A percentile compares a stretch with the other conserved stretches of the same genome.
These are phyloP conservation scores for Frankliniella fusca DNA, from an alignment of 2,888 invertebrate genomes.

Conservation along the genomic window DNA sequence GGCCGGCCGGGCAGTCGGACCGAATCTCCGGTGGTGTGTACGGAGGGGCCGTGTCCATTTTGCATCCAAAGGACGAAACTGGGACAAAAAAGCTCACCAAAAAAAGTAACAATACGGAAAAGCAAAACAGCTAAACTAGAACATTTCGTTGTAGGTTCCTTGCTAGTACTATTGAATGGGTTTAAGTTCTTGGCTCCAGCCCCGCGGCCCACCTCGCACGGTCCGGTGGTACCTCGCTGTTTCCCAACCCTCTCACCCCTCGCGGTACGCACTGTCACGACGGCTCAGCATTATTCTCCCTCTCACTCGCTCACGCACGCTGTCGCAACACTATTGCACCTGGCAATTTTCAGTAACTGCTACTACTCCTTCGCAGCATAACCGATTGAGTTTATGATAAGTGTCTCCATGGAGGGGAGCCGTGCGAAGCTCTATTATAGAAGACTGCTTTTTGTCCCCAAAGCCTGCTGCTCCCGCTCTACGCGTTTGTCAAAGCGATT, in stretches of 20 bases:
- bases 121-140: too few relatives aligned
- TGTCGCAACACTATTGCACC: slow-evolving; percentile 11
- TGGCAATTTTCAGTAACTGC: slow-evolving; percentile 24
- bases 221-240: not conserved
- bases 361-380: slow-evolving; percentile 5
- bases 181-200: too few relatives aligned
- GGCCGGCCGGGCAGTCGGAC: not conserved
- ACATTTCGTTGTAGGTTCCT: too few relatives aligned
- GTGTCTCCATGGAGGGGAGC: slow-evolving; percentile 5
- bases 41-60: too few relatives aligned
- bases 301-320: not conserved
- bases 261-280: not conserved
- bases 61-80: too few relatives aligned
- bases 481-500: too few relatives aligned
- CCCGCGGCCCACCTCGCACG: not conserved
- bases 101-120: too few relatives aligned
- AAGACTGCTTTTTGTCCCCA: not conserved
- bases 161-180: too few relatives aligned
- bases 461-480: too few relatives aligned
- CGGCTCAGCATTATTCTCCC: not conserved
- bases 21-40: not conserved
- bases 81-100: too few relatives aligned
- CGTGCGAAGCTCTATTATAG: not conserved
- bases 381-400: slow-evolving; percentile 24
- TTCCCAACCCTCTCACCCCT: not conserved